These are phyloP conservation scores for Formicarius rufipectus DNA, from an alignment of 2,113 vertebrate species.

Conservation along the genomic window DNA sequence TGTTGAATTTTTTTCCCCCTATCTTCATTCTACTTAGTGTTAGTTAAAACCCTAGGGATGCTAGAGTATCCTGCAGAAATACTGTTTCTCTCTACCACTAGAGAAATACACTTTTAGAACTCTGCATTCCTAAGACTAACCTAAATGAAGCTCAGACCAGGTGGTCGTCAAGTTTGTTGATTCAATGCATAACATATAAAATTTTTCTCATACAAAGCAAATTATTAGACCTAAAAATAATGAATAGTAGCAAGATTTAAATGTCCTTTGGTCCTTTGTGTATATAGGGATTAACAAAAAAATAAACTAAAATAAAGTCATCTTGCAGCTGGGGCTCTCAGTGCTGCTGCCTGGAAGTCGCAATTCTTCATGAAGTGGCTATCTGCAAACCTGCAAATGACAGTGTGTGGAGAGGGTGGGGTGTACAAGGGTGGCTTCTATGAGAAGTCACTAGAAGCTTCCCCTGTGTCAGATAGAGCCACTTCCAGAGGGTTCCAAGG, in stretches of 20 bases:
- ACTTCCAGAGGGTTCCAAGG: neutral
- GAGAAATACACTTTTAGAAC: neutral
- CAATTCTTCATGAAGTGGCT: neutral
- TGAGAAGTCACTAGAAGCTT: neutral
- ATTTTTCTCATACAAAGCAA: neutral
- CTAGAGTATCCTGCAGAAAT: neutral
- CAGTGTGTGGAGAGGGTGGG: neutral
- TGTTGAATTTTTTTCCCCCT: neutral
- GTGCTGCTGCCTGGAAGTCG: neutral
- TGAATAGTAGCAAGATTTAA: neutral
- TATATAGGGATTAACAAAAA: neutral
- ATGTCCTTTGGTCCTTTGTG: neutral
- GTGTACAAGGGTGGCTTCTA: neutral
- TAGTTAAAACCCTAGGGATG: neutral
- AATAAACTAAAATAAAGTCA: neutral
- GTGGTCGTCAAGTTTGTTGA: neutral
- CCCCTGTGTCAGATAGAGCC: neutral
- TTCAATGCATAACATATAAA: neutral
- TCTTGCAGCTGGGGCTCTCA: neutral
- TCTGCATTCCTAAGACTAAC: neutral
- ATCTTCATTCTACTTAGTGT: neutral
- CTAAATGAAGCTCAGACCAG: neutral
- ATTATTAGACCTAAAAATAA: neutral
- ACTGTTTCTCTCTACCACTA: neutral
- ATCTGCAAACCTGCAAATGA: neutral